phyloP scores from a whole-genome alignment of 1,140 invertebrate species.

The Drosophila subobscura region DNA sequence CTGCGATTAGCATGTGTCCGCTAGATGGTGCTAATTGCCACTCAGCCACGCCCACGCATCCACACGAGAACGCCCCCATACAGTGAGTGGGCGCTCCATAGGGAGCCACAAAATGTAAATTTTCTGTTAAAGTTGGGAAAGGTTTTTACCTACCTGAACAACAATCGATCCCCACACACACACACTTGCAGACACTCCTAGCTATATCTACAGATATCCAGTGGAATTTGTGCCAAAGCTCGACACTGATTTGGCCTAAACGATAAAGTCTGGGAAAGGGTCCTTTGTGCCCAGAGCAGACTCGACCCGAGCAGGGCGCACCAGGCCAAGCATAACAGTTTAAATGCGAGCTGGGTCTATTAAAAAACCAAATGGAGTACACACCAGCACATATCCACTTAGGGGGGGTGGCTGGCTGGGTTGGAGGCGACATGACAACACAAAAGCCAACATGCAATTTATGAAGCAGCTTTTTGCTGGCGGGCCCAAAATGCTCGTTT shows the following conservation, averaged over 20 bases:
- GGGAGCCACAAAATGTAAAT: constrained; percentile 41
- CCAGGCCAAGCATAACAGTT: constrained; percentile 79
- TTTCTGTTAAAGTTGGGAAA: constrained; percentile 24
- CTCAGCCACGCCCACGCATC: background rate
- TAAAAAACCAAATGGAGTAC: constrained; percentile 81
- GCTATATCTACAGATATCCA: constrained; percentile 4
- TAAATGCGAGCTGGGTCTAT: constrained; percentile 77
- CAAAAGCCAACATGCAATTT: constrained; percentile 79
- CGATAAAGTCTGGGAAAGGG: constrained; percentile 68
- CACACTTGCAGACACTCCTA: background rate
- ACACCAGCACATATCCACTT: constrained; percentile 52
- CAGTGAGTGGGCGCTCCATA: constrained; percentile 8
- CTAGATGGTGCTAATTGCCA: constrained; percentile 51
- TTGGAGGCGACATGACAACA: constrained; percentile 33
- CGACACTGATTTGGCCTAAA: constrained; percentile 78
- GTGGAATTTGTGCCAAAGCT: constrained; percentile 50
- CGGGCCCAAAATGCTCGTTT: constrained; percentile 77
- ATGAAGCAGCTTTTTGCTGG: constrained; percentile 76
- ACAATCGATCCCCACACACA: constrained; percentile 37
- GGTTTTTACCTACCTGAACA: constrained; percentile 21
- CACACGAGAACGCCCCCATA: constrained; percentile 8
- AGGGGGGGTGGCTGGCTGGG: background rate
- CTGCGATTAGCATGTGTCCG: constrained; percentile 27
- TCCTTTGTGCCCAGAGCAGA: constrained; percentile 55
- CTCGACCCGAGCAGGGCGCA: constrained; percentile 11